Evolutionary conservation across 2,797 vertebrate species (phyloP), one percentile per base, ranked within the genome.

Genomic region (Synaphobranchus kaupii): DNA sequence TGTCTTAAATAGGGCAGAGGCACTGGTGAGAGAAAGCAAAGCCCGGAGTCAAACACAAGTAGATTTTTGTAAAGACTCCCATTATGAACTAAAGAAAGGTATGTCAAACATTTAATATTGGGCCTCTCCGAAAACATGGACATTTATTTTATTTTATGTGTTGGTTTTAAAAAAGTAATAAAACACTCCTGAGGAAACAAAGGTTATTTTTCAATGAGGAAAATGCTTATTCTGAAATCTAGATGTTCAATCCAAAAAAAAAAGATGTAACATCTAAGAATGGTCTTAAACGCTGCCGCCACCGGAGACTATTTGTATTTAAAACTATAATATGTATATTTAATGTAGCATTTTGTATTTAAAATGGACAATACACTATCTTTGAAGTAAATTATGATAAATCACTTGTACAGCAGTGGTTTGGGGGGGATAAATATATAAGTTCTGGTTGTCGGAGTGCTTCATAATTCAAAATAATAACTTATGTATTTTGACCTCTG

Each of bases 311-410:
- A 97, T 99, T 99, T 99, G 97, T 98, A 99, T 97, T 97, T 94
- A 97, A 98, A 97, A 97, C 97, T 97, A 81, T 81, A 97, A 98
- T 97, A 98, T 99, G 98, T 99, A 98, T 98, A 99, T 99, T 99
- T 99, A 99, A 99, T 99, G 98, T 99, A 99, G 98, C 98, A 97
- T 96, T 98, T 99, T 99, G 98, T 99, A 99, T 99, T 99, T 99
- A 99, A 97, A 98, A 98, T 98, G 97, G 96, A 98, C 97, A 97
- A 97, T 96, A 97, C 97, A 95, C 94, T 98, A 98, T 98, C 98
- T 98, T 99, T 98, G 97, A 98, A 99, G 98, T 99, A 99, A 99
- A 98, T 99, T 98, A 99, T 99, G 97, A 96, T 94, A 94, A 92
- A 95, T 94, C 93, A 96, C 94, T 95, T 98, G 97, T 99, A 97